phyloP scores from a whole-genome alignment of 2,797 vertebrate species.

The Uromys caudimaculatus region DNA sequence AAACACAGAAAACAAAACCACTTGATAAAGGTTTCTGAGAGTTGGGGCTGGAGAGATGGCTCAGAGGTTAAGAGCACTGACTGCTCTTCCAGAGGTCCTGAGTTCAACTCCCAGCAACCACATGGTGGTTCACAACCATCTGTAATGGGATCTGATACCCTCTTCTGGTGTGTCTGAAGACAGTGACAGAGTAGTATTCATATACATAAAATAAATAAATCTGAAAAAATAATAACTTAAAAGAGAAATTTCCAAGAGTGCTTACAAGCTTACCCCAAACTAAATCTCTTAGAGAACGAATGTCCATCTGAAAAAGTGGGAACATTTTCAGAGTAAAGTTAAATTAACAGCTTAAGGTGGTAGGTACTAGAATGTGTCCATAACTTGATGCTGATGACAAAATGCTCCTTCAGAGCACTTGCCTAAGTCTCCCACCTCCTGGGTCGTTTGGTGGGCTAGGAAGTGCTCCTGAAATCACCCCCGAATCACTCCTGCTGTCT shows the following conservation, averaged over 20 bases:
- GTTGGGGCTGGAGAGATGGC: background rate
- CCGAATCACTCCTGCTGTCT: background rate
- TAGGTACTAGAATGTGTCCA: background rate
- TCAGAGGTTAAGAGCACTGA: background rate
- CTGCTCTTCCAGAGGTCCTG: background rate
- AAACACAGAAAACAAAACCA: background rate
- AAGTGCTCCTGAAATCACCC: slow-evolving; percentile 10
- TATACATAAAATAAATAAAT: background rate
- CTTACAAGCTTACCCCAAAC: background rate
- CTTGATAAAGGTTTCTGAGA: background rate
- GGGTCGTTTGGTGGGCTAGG: background rate
- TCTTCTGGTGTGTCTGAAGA: background rate
- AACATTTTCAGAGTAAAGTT: background rate
- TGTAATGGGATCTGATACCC: background rate
- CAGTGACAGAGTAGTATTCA: background rate
- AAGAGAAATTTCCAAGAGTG: background rate
- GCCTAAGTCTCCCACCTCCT: background rate
- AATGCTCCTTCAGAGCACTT: background rate
- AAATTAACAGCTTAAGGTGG: background rate
- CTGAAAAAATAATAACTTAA: background rate
- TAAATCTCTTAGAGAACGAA: background rate
- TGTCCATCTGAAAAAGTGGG: background rate
- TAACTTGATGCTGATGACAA: background rate
- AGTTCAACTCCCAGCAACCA: background rate
- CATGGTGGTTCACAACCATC: background rate